Percentiles rank a stretch among this genome's conserved stretches.
Conservation (phyloP, 1,140 invertebrate species). For the Scaptomyza montana region DNA sequence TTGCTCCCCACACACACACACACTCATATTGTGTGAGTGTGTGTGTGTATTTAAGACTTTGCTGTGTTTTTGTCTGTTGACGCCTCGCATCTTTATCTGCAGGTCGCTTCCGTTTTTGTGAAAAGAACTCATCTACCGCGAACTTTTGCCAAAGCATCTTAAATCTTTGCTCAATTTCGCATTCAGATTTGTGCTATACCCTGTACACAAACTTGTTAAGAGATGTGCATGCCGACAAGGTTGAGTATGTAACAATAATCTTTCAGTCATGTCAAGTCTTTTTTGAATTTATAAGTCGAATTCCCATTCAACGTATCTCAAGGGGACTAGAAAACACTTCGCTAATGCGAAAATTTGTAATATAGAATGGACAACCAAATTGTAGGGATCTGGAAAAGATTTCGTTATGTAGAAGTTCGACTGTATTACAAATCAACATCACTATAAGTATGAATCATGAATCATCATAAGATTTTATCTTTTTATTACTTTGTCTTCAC, state of each 20-base stretch:
- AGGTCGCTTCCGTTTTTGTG: slow-evolving; percentile 55
- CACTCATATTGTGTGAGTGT: neutral
- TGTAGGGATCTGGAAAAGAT: too few species aligned
- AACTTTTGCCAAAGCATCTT: slow-evolving; percentile 28
- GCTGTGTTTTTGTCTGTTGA: slow-evolving; percentile 45
- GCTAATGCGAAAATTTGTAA: too few species aligned
- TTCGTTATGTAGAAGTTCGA: too few species aligned
- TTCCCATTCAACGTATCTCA: too few species aligned
- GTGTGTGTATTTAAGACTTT: slow-evolving; percentile 5
- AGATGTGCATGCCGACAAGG: neutral
- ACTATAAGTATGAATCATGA: too few species aligned
- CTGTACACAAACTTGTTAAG: neutral
- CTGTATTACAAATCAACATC: too few species aligned
- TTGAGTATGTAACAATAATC: too few species aligned
- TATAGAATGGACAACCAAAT: too few species aligned
- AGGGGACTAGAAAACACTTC: too few species aligned
- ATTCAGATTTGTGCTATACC: slow-evolving; percentile 21
- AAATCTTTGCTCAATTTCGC: slow-evolving; percentile 31
- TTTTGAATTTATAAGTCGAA: too few species aligned
- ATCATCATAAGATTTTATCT: too few species aligned
- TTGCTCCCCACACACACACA: slow-evolving; percentile 73
- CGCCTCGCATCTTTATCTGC: slow-evolving; percentile 50
- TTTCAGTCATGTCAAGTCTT: neutral
- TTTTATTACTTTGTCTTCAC: too few species aligned
- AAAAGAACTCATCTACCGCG: slow-evolving; percentile 46